Conservation (phyloP, 2,113 vertebrate species). For the Syngnathus scovelli region DNA sequence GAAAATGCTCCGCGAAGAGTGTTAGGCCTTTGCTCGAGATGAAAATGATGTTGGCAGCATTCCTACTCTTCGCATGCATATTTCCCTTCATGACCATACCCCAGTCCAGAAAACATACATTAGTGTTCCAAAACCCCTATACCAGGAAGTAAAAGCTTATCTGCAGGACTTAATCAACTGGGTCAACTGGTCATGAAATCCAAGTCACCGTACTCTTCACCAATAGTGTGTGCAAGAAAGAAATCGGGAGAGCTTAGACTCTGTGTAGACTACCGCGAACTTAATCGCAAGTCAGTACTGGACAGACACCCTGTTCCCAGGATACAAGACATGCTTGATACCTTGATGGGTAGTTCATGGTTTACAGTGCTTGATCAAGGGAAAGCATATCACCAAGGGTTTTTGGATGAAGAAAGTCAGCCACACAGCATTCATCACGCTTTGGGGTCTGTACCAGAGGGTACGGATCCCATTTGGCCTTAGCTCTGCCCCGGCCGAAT, state of each 20-base stretch:
- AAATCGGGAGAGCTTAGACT: conserved; percentile 8
- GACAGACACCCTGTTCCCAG: conserved; percentile 5
- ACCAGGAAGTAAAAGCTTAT: not conserved
- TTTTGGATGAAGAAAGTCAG: not conserved
- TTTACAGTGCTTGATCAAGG: conserved; percentile 13
- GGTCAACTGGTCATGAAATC: not conserved
- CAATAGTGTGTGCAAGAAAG: conserved; percentile 4
- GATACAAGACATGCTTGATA: conserved; percentile 9
- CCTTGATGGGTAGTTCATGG: not conserved
- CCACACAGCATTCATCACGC: conserved; percentile 1
- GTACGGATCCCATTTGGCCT: not conserved
- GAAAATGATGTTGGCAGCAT: conserved; percentile 9
- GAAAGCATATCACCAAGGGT: not conserved
- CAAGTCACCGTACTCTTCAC: conserved; percentile 3
- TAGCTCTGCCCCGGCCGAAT: not conserved
- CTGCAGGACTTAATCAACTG: conserved; percentile 5
- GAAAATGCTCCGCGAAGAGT: not conserved
- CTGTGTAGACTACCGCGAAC: not conserved
- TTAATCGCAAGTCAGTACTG: conserved; percentile 5
- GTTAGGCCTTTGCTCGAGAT: conserved; percentile 5
- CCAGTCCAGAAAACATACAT: conserved; percentile 3
- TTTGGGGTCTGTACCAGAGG: not conserved
- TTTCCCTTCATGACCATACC: not conserved
- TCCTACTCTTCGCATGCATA: not conserved
- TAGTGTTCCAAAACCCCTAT: conserved; percentile 1